Percentiles rank a stretch among this genome's conserved stretches.
Evolutionary conservation across 1,140 invertebrate species (phyloP).

Genomic region (Drosophila aff.): DNA sequence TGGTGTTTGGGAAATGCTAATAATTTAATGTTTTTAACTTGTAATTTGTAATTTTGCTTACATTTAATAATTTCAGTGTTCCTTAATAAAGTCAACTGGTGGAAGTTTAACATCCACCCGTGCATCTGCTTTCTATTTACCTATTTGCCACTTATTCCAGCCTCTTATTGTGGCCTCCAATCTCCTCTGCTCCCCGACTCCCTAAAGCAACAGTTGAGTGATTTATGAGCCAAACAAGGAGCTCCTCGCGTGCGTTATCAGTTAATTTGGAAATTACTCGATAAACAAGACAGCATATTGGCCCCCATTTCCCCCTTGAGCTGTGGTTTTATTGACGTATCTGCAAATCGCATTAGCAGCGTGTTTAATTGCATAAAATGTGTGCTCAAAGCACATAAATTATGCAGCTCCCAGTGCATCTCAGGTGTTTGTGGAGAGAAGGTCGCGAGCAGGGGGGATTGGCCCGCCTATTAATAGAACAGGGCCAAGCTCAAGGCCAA

Average conservation of each 20-base stretch:
- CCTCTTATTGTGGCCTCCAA: conserved; percentile 9
- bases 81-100: not conserved
- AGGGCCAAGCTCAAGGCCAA: conserved; percentile 69
- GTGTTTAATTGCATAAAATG: conserved; percentile 53
- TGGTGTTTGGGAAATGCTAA: too few relatives aligned
- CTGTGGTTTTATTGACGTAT: conserved; percentile 12
- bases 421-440: conserved; percentile 17
- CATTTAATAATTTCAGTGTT: not conserved
- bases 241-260: conserved; percentile 41
- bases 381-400: conserved; percentile 27
- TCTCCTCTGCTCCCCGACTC: not conserved
- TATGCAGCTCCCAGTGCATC: conserved; percentile 6
- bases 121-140: conserved; percentile 15
- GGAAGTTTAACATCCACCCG: not conserved
- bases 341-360: conserved; percentile 53
- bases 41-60: not conserved
- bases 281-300: conserved; percentile 30
- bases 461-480: conserved; percentile 42
- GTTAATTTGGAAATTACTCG: conserved; percentile 52
- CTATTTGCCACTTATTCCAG: conserved; percentile 4
- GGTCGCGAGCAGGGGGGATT: not conserved
- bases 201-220: conserved; percentile 37
- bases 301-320: conserved; percentile 4
- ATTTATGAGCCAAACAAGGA: conserved; percentile 49
- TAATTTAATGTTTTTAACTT: too few relatives aligned